Evolutionary conservation across 2,113 vertebrate genomes (phyloP), one percentile per base, ranked within the genome.

Genomic region (Anser cygnoides): DNA sequence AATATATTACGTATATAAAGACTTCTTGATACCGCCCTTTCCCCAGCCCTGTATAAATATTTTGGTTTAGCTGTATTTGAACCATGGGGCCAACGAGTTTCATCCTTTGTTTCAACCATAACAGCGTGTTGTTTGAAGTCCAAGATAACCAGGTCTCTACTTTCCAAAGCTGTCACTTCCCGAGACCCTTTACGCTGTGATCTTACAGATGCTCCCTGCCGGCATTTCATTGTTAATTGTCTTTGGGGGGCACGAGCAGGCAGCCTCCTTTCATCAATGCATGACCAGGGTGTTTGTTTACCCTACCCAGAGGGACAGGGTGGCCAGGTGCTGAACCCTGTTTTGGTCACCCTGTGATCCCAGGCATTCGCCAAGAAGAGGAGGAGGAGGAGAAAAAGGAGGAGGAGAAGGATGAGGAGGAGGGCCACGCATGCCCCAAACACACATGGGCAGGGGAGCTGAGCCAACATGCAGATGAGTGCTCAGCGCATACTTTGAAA

Each of bases 381-480:
- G 39, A 84, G 2, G 22, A 84, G 39, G 28, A 43, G 3, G 46
- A 49, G 46, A 22, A 62, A 3, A 6, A 70, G 1, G 35, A 84
- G 2, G 22, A 84, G 33, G 43, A 75, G 39, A 21, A 49, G 46
- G 22, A 49, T 49, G 28, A 43, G 3, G 54, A 84, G 46, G 1
- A 90, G 8, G 14, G 29, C 76, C 78, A 95, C 59, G 78, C 94
- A 91, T 44, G 9, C 15, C 37, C 55, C 71, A 94, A 87, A 59
- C n/a, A 65, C 70, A 80, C 62, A 13, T 26, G 22, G 50, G 61
- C 33, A 57, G 71, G 74, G 73, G 63, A 84, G 90, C 88, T 92
- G 92, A 94, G 95, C 93, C 95, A 95, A 94, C 86, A 94, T 68
- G 90, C 92, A 96, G 96, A 93, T 96, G 95, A 96, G 73, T 13